A percentile compares a stretch with the other conserved stretches of the same genome.
Evolutionary conservation across 2,888 invertebrate genomes (phyloP).

Genomic region (Philereme vetulata): DNA sequence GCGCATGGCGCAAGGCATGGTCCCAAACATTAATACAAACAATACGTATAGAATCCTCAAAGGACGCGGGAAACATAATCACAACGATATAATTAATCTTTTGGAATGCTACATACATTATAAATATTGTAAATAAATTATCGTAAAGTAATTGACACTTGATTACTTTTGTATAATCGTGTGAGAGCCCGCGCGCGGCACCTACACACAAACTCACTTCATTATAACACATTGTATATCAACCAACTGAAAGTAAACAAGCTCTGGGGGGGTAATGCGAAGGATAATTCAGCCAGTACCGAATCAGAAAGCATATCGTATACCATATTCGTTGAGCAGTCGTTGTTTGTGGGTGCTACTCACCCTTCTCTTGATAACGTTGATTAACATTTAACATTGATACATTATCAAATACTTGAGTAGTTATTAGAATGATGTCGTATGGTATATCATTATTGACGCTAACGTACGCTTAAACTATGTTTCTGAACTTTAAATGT

Average conservation of each 20-base stretch:
- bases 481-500: no score
- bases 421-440: background rate
- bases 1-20: constrained; percentile 5
- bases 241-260: background rate
- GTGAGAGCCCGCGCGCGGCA: constrained; percentile 32
- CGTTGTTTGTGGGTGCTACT: constrained; percentile 39
- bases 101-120: constrained; percentile 25
- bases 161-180: constrained; percentile 21
- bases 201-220: constrained; percentile 18
- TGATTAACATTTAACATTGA: background rate
- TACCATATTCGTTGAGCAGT: constrained; percentile 57
- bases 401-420: background rate
- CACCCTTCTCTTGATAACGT: background rate
- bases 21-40: constrained; percentile 25
- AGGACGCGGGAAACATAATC: constrained; percentile 26
- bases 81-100: constrained; percentile 20
- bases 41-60: constrained; percentile 33
- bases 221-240: constrained; percentile 19
- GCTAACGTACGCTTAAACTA: no score
- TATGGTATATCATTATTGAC: no score
- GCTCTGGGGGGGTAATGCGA: constrained; percentile 9
- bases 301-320: constrained; percentile 43
- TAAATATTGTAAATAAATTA: constrained; percentile 32
- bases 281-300: constrained; percentile 22
- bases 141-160: constrained; percentile 52